These are phyloP conservation scores for Mystacides longicornis DNA, from an alignment of 2,888 invertebrate species.

Conservation along the genomic window DNA sequence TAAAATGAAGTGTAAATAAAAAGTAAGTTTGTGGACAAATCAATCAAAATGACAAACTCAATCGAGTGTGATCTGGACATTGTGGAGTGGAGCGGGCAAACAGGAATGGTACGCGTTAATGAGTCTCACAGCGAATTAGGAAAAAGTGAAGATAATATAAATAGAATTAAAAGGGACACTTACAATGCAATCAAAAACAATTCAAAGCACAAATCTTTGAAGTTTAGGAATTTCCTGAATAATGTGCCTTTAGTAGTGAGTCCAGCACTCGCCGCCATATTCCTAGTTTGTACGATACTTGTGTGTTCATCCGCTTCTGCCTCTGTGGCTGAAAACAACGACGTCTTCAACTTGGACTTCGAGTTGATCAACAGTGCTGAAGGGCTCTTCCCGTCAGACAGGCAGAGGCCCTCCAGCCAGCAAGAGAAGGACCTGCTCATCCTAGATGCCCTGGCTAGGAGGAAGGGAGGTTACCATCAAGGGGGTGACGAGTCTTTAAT, in stretches of 20 bases:
- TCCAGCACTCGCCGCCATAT: slow-evolving; percentile 4
- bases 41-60: neutral
- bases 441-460: slow-evolving; percentile 63
- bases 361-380: slow-evolving; percentile 26
- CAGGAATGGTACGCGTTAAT: no score
- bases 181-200: no score
- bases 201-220: no score
- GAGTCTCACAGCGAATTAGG: no score
- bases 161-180: no score
- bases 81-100: neutral
- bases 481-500: slow-evolving; percentile 66
- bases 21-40: no score
- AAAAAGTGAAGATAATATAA: no score
- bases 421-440: slow-evolving; percentile 71
- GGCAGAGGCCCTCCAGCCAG: slow-evolving; percentile 49
- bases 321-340: slow-evolving; percentile 13
- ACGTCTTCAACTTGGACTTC: slow-evolving; percentile 20
- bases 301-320: neutral
- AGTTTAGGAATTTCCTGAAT: no score
- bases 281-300: slow-evolving; percentile 2
- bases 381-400: slow-evolving; percentile 34
- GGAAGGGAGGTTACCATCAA: slow-evolving; percentile 50
- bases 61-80: neutral
- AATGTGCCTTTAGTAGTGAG: neutral
- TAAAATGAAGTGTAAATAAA: neutral